These are phyloP conservation scores for Rotaria macrura DNA, from an alignment of 2,888 invertebrate genomes.

Conservation along the genomic window DNA sequence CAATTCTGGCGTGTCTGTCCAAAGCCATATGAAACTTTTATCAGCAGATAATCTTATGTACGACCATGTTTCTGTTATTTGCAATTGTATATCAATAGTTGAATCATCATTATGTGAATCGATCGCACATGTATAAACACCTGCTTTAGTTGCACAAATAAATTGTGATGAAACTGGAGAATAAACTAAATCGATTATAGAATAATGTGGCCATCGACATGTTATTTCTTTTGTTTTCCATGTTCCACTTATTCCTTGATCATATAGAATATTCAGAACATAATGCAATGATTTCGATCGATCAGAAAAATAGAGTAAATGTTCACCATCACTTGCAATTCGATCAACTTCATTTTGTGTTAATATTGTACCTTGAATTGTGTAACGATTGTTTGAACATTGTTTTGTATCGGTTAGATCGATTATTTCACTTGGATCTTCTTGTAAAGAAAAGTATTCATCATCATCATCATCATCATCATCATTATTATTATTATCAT, in stretches of 20 bases:
- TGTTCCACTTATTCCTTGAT: not conserved
- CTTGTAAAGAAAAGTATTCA: not conserved
- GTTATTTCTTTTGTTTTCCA: not conserved
- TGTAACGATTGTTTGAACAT: not conserved
- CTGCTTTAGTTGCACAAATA: not conserved
- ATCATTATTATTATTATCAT: too few relatives aligned
- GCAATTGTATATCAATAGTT: not conserved
- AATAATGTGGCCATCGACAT: not conserved
- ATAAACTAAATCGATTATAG: not conserved
- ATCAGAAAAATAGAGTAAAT: conserved; percentile 19
- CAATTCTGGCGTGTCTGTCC: not conserved
- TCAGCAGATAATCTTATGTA: not conserved
- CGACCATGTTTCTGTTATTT: conserved; percentile 2
- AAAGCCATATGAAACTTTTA: not conserved
- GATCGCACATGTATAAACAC: not conserved
- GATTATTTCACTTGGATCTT: not conserved
- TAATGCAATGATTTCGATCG: not conserved
- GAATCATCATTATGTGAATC: not conserved
- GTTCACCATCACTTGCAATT: not conserved
- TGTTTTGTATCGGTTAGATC: not conserved
- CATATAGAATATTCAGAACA: not conserved
- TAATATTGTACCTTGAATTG: not conserved
- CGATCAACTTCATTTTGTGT: conserved; percentile 21
- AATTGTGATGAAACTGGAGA: not conserved
- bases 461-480: not conserved